Evolutionary conservation across 2,888 invertebrate genomes (phyloP).

Genomic region (Orthonychiurus folsomi): DNA sequence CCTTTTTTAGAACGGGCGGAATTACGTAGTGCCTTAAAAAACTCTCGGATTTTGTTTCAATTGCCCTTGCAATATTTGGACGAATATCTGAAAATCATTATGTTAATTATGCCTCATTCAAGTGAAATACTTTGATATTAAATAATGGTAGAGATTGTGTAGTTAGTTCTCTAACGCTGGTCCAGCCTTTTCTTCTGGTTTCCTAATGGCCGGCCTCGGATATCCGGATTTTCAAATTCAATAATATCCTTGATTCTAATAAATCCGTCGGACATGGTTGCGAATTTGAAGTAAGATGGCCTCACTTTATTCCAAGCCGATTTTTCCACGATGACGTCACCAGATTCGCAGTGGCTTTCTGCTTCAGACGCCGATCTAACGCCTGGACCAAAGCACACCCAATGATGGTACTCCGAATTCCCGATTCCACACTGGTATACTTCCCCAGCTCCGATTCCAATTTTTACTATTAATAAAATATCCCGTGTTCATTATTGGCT

Average conservation of each 20-base stretch:
- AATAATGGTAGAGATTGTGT: too few species aligned
- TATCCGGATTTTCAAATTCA: constrained; percentile 25
- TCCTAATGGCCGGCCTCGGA: constrained; percentile 27
- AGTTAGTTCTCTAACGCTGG: too few species aligned
- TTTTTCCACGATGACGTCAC: constrained; percentile 26
- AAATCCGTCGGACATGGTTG: constrained; percentile 18
- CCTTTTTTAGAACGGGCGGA: constrained; percentile 48
- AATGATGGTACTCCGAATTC: constrained; percentile 31
- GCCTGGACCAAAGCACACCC: constrained; percentile 33
- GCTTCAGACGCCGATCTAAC: constrained; percentile 30
- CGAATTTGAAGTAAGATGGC: constrained; percentile 18
- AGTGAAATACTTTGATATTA: too few species aligned
- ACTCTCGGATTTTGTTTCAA: constrained; percentile 48
- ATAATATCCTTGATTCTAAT: constrained; percentile 25
- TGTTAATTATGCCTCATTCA: too few species aligned
- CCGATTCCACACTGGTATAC: constrained; percentile 29
- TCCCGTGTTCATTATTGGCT: background rate
- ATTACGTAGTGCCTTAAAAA: constrained; percentile 53
- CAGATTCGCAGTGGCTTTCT: constrained; percentile 33
- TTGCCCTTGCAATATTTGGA: constrained; percentile 47
- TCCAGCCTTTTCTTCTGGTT: too few species aligned
- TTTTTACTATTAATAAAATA: constrained; percentile 29
- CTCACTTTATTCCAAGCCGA: constrained; percentile 22
- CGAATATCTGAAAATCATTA: constrained; percentile 39
- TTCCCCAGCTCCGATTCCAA: constrained; percentile 35